Conservation (phyloP, 2,888 invertebrate genomes). For the Bombylius major region DNA sequence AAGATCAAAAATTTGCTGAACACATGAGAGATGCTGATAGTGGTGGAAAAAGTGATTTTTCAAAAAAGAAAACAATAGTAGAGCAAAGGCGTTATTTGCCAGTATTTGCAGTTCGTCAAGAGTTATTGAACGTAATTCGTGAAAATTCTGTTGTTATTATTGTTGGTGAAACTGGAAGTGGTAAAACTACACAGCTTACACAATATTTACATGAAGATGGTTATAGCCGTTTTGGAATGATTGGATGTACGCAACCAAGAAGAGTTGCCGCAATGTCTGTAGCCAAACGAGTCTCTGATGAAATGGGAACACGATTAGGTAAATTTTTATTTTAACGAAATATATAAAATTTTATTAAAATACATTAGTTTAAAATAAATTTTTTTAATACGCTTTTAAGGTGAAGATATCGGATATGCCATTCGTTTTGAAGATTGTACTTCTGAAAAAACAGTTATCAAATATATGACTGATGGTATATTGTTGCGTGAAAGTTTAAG, state of each 20-base stretch:
- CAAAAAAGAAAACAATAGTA: conserved; percentile 65
- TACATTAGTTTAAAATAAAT: conserved; percentile 7
- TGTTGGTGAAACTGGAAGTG: conserved; percentile 52
- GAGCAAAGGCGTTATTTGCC: conserved; percentile 89
- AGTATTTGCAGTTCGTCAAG: conserved; percentile 89
- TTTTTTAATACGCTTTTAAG: conserved; percentile 26
- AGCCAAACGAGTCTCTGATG: conserved; percentile 96
- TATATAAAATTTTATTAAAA: not conserved
- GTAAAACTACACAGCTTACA: conserved; percentile 92
- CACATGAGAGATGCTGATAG: conserved; percentile 65
- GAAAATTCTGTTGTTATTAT: conserved; percentile 93
- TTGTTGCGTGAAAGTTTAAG: conserved; percentile 87
- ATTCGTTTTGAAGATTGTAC: conserved; percentile 99
- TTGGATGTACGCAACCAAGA: conserved; percentile 96
- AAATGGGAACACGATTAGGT: conserved; percentile 84
- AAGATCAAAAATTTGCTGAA: conserved; percentile 93
- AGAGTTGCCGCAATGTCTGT: conserved; percentile 99
- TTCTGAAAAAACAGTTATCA: conserved; percentile 81
- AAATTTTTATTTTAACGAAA: conserved; percentile 10
- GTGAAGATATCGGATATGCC: conserved; percentile 93
- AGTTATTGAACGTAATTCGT: conserved; percentile 77
- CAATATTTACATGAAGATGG: conserved; percentile 98
- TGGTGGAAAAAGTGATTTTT: conserved; percentile 66
- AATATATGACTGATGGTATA: conserved; percentile 99
- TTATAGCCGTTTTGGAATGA: conserved; percentile 80